phyloP scores from a whole-genome alignment of 2,888 invertebrate genomes.

The Acrobasis suavella region DNA sequence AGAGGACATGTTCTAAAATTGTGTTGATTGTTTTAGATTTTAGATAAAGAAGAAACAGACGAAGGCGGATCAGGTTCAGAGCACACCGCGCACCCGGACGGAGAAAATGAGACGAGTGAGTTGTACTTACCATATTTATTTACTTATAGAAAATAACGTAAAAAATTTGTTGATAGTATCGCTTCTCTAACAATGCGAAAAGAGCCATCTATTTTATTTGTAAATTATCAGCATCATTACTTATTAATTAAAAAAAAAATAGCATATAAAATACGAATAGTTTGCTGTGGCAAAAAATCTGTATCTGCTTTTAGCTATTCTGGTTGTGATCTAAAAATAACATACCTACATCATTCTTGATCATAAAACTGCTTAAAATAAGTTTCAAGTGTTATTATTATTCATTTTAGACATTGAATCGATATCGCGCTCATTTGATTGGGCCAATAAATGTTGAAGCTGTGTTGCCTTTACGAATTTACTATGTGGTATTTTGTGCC shows the following conservation, averaged over 20 bases:
- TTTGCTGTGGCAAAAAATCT: too few relatives aligned
- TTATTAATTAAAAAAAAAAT: too few relatives aligned
- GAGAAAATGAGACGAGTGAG: conserved; percentile 73
- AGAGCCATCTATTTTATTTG: neutral
- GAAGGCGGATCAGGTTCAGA: conserved; percentile 73
- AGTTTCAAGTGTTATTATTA: conserved; percentile 6
- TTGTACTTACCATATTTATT: conserved; percentile 16
- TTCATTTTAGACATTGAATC: neutral
- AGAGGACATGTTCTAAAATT: neutral
- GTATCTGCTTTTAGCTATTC: too few relatives aligned
- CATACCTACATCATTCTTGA: neutral
- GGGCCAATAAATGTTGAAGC: neutral
- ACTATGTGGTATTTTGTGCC: too few relatives aligned
- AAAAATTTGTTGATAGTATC: neutral
- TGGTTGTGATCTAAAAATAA: neutral
- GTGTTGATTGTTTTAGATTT: conserved; percentile 54
- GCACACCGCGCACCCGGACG: conserved; percentile 70
- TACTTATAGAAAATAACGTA: neutral
- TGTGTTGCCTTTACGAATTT: neutral
- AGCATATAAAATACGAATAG: too few relatives aligned
- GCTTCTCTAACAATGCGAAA: neutral
- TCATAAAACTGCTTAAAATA: conserved; percentile 1
- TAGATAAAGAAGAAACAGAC: conserved; percentile 79
- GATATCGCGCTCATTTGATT: neutral
- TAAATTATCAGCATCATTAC: too few relatives aligned